Conservation (phyloP, 30 jellyfish, hydroid and myxozoan species). For the Turritopsis dohrnii region DNA sequence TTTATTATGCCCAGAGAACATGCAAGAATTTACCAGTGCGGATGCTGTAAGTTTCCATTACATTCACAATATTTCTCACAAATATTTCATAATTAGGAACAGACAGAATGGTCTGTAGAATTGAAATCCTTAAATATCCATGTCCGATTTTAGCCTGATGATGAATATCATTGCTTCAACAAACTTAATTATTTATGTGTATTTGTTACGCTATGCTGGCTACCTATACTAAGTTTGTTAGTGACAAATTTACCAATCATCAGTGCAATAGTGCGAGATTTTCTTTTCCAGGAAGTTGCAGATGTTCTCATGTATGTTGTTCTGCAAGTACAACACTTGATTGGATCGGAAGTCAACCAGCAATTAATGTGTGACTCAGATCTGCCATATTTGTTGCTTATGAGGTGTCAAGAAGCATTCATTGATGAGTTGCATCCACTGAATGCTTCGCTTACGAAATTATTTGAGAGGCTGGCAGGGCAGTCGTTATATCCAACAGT, state of each 20-base stretch:
- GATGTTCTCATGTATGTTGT: slow-evolving; percentile 70
- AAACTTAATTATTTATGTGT: no score
- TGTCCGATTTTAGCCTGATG: no score
- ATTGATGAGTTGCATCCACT: slow-evolving; percentile 80
- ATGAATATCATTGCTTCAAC: no score
- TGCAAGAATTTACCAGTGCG: neutral
- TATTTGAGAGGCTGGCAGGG: slow-evolving; percentile 85
- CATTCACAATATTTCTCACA: no score
- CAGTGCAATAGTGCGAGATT: no score
- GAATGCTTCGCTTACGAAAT: slow-evolving; percentile 70
- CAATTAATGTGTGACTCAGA: slow-evolving; percentile 95
- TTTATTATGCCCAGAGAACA: slow-evolving; percentile 47
- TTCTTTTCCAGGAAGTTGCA: slow-evolving; percentile 37
- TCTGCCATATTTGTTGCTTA: slow-evolving; percentile 61
- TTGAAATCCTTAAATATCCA: no score
- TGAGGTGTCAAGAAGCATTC: slow-evolving; percentile 71
- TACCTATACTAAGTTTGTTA: neutral
- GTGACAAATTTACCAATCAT: no score
- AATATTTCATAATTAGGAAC: no score
- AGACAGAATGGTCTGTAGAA: no score
- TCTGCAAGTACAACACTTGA: slow-evolving; percentile 65
- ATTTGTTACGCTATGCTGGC: no score
- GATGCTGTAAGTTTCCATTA: neutral
- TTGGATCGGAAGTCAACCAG: slow-evolving; percentile 74
- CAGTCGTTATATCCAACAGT: slow-evolving; percentile 84